Conservation (phyloP, 2,888 invertebrate species). For the Hedya salicella region DNA sequence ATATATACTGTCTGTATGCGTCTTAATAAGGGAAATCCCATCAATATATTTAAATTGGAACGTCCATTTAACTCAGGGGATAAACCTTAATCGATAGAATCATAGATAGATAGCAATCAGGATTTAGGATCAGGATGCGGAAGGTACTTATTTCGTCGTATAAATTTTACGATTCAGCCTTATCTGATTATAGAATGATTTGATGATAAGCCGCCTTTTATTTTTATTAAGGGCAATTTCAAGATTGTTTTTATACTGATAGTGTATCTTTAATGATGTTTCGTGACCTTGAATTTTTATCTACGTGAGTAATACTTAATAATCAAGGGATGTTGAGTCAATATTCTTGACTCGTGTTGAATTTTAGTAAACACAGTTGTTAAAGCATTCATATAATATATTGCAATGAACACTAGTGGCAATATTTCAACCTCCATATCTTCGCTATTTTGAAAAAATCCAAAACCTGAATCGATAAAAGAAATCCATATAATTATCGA, state of each 20-base stretch:
- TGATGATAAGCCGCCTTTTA: neutral
- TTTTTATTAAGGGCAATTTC: neutral
- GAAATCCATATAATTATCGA: too few species aligned
- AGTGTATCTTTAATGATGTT: neutral
- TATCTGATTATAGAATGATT: constrained; percentile 13
- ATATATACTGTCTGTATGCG: too few species aligned
- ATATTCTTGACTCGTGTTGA: too few species aligned
- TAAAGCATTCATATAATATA: too few species aligned
- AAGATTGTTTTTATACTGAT: neutral
- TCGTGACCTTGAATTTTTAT: neutral
- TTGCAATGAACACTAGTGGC: too few species aligned
- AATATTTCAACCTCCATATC: too few species aligned
- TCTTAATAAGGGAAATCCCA: too few species aligned
- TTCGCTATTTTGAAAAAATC: too few species aligned
- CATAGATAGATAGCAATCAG: constrained; percentile 13
- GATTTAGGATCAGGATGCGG: constrained; percentile 7
- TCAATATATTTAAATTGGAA: neutral
- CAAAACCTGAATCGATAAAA: too few species aligned
- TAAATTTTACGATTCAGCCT: constrained; percentile 13
- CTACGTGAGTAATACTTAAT: too few species aligned
- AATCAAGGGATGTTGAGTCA: too few species aligned
- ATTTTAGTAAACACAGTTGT: too few species aligned
- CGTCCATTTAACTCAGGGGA: constrained; percentile 14
- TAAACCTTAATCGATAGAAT: constrained; percentile 16
- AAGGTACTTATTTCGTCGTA: constrained; percentile 1